Conservation (phyloP, 2,888 invertebrate genomes). For the Lasioglossum villosulum region DNA sequence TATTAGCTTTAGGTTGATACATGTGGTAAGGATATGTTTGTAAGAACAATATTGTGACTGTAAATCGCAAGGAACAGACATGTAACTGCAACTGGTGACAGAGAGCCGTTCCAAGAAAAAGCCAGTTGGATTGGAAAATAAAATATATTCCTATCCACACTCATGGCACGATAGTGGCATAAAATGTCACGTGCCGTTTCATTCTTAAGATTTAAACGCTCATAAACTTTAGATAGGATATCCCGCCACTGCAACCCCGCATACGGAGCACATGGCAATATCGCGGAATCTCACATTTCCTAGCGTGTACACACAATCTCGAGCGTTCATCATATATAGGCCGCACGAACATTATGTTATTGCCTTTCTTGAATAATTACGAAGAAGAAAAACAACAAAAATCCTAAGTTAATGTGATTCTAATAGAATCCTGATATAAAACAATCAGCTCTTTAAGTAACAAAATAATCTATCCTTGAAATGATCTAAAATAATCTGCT, state of each 20-base stretch:
- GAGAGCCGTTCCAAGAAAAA: conserved; percentile 9
- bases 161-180: conserved; percentile 16
- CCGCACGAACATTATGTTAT: conserved; percentile 22
- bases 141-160: conserved; percentile 39
- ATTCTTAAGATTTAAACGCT: conserved; percentile 43
- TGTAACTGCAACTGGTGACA: background rate
- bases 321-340: conserved; percentile 19
- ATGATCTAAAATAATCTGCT: too few relatives aligned
- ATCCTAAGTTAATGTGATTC: background rate
- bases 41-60: background rate
- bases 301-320: conserved; percentile 39
- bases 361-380: background rate
- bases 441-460: background rate
- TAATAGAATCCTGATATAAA: background rate
- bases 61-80: background rate
- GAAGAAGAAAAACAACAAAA: background rate
- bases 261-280: conserved; percentile 29
- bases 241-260: background rate
- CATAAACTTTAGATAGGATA: conserved; percentile 47
- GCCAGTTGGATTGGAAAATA: conserved; percentile 31
- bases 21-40: background rate
- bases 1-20: background rate
- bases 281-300: conserved; percentile 36
- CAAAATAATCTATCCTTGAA: too few relatives aligned
- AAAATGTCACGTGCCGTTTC: conserved; percentile 41